These are phyloP conservation scores for Eubasilissa splendida DNA, from an alignment of 2,888 invertebrate genomes.

Conservation along the genomic window DNA sequence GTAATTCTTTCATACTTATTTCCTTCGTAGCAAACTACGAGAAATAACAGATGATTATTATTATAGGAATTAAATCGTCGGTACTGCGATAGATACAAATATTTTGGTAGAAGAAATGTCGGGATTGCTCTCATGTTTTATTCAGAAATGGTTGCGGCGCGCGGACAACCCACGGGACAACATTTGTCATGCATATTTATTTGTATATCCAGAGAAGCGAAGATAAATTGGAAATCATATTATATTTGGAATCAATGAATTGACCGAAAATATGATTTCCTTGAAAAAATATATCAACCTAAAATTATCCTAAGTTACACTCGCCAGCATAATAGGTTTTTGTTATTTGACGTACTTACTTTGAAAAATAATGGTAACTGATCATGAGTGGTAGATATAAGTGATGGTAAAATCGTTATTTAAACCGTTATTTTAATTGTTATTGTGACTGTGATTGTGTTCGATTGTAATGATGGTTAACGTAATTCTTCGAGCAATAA, in stretches of 20 bases:
- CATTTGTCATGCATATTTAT: constrained; percentile 26
- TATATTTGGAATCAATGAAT: constrained; percentile 3
- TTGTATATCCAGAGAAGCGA: background rate
- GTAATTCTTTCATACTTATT: constrained; percentile 1
- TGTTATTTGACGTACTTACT: no score
- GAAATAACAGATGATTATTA: constrained; percentile 14
- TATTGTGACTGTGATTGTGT: no score
- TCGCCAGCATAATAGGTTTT: no score
- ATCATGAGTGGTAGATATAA: no score
- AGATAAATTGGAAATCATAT: background rate
- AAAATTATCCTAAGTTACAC: no score
- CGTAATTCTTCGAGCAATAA: no score
- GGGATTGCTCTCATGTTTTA: constrained; percentile 12
- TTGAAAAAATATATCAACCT: no score
- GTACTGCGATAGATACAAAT: constrained; percentile 13
- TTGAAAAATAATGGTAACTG: no score
- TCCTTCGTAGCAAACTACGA: background rate
- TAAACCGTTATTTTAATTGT: no score
- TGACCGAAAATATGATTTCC: no score
- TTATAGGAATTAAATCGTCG: constrained; percentile 16
- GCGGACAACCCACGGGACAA: background rate
- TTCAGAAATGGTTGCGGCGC: background rate
- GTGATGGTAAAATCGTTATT: no score
- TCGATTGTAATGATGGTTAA: no score
- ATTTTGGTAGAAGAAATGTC: background rate